Percentiles rank a stretch among this genome's conserved stretches.
Conservation (phyloP, 37 sponge, comb jelly and placozoan genomes). For the Axinella damicornis region DNA sequence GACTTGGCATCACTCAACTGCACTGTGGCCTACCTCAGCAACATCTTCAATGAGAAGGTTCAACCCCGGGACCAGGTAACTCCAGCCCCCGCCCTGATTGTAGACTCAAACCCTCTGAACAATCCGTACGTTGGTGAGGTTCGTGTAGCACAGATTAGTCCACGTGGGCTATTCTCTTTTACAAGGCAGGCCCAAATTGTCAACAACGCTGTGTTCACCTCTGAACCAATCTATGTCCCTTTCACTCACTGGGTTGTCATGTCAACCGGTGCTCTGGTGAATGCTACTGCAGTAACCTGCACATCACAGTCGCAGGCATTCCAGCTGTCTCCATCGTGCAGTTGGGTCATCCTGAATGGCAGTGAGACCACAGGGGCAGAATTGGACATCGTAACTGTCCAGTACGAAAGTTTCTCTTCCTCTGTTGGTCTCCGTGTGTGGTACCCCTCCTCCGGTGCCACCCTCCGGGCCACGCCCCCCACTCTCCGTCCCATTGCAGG, state of each 20-base stretch:
- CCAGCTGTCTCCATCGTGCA: conserved; percentile 31
- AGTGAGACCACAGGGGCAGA: conserved; percentile 45
- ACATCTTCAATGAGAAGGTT: conserved; percentile 73
- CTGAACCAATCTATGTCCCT: not conserved
- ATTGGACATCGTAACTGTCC: conserved; percentile 10
- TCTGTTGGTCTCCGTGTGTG: conserved; percentile 56
- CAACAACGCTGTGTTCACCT: conserved; percentile 80
- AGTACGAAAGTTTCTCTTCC: conserved; percentile 12
- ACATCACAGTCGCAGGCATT: conserved; percentile 22
- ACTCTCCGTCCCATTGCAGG: conserved; percentile 44
- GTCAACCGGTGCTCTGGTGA: conserved; percentile 27
- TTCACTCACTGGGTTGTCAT: conserved; percentile 15
- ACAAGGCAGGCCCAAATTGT: conserved; percentile 72
- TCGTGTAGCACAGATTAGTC: not conserved
- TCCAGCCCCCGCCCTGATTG: conserved; percentile 20
- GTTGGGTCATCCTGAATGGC: conserved; percentile 51
- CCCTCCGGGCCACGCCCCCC: not conserved
- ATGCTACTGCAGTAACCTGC: conserved; percentile 23
- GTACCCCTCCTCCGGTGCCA: conserved; percentile 42
- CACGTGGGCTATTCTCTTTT: conserved; percentile 69
- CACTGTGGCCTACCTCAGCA: conserved; percentile 55
- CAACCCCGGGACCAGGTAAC: conserved; percentile 46
- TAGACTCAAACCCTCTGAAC: not conserved
- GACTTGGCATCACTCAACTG: conserved; percentile 39
- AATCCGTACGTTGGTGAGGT: conserved; percentile 37